Evolutionary conservation across 2,113 vertebrate species (phyloP).

Genomic region (Eretmochelys imbricata): DNA sequence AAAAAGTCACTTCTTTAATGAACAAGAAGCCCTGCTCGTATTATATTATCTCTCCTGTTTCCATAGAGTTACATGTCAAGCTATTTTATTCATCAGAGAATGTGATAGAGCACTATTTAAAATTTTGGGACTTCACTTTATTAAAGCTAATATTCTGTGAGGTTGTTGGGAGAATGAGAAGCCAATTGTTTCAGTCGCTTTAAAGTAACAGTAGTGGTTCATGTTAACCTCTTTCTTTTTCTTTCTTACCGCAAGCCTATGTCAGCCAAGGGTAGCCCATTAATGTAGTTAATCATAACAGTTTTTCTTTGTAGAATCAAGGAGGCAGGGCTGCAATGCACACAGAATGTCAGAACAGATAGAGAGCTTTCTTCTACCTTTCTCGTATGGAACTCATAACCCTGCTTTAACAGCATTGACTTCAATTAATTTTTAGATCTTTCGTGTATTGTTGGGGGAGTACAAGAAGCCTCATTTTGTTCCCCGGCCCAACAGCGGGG

Average conservation of each 20-base stretch:
- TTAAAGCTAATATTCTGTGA: slow-evolving; percentile 43
- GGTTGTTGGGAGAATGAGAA: slow-evolving; percentile 48
- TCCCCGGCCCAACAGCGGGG: neutral
- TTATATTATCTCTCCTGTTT: slow-evolving; percentile 55
- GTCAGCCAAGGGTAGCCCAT: slow-evolving; percentile 58
- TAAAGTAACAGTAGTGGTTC: slow-evolving; percentile 5
- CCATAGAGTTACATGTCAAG: neutral
- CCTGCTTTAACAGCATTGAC: neutral
- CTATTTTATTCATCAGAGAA: slow-evolving; percentile 63
- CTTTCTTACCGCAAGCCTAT: slow-evolving; percentile 43
- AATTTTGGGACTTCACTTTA: slow-evolving; percentile 56
- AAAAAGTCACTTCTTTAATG: slow-evolving; percentile 64
- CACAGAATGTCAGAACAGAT: slow-evolving; percentile 2
- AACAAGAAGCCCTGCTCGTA: slow-evolving; percentile 53
- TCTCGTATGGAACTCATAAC: neutral
- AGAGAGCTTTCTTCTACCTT: neutral
- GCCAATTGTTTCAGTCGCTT: slow-evolving; percentile 48
- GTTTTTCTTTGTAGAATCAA: slow-evolving; percentile 64
- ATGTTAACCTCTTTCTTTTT: slow-evolving; percentile 15
- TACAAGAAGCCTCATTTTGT: neutral
- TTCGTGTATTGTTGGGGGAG: accelerated
- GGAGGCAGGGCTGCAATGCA: slow-evolving; percentile 36
- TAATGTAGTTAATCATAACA: slow-evolving; percentile 60
- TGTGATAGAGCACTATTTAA: slow-evolving; percentile 56
- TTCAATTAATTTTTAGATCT: neutral